These are phyloP conservation scores for Amphiduros pacificus DNA, from an alignment of 2,888 invertebrate species.

Conservation along the genomic window DNA sequence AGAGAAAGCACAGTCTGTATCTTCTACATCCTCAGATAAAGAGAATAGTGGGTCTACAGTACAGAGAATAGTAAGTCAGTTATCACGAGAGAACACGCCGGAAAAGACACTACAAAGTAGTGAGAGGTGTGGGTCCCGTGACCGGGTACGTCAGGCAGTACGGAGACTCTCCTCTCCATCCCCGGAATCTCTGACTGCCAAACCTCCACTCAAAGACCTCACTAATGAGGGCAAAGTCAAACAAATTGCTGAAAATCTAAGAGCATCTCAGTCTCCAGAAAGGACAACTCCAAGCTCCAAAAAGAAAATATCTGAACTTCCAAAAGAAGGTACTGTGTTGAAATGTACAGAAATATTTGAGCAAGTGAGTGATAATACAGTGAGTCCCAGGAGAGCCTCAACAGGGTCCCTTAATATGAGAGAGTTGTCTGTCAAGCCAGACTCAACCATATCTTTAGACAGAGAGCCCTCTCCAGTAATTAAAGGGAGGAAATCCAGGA, in stretches of 20 bases:
- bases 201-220: constrained; percentile 16
- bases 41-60: constrained; percentile 26
- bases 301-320: no score
- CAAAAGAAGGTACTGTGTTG: no score
- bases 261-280: neutral
- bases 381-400: no score
- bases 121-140: neutral
- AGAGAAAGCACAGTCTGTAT: neutral
- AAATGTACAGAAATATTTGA: no score
- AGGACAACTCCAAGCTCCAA: neutral
- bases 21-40: constrained; percentile 13
- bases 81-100: constrained; percentile 48
- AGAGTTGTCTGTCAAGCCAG: no score
- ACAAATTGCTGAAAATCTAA: neutral
- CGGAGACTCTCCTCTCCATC: constrained; percentile 3
- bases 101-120: constrained; percentile 1
- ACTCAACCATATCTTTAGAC: no score
- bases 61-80: constrained; percentile 41
- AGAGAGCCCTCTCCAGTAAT: no score
- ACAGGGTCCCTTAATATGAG: no score
- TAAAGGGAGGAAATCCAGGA: no score
- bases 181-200: no score
- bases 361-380: no score
- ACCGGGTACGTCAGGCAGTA: neutral
- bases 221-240: constrained; percentile 6